Percentiles rank a stretch among this genome's conserved stretches.
phyloP scores from a whole-genome alignment of 2,888 invertebrate genomes.

The Halictus ligatus region DNA sequence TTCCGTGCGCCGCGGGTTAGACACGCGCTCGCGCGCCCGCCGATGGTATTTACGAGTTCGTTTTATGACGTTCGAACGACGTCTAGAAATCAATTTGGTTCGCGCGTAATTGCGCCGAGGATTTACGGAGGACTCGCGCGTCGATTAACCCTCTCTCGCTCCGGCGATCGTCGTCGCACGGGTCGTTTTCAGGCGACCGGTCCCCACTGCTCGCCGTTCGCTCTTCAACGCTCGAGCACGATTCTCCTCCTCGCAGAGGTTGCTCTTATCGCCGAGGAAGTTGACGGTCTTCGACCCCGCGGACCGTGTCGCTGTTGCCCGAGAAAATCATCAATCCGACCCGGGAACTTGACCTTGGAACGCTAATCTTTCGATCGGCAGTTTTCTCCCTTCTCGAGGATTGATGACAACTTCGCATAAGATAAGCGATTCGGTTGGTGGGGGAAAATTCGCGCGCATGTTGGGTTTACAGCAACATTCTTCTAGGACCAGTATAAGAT shows the following conservation, averaged over 20 bases:
- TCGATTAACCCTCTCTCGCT: constrained; percentile 34
- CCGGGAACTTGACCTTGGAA: neutral
- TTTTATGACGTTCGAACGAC: constrained; percentile 62
- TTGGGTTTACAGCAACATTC: too few species aligned
- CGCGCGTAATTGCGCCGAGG: constrained; percentile 59
- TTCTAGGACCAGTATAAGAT: too few species aligned
- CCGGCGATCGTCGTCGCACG: neutral
- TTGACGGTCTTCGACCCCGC: neutral
- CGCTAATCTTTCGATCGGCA: neutral
- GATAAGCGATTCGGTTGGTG: neutral
- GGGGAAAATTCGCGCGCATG: neutral
- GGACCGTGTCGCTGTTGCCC: neutral
- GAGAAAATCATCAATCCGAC: neutral
- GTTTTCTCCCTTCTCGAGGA: neutral
- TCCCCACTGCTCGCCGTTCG: neutral
- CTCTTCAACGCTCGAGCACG: neutral
- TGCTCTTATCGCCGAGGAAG: neutral
- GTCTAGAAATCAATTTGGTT: constrained; percentile 64
- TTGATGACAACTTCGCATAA: neutral
- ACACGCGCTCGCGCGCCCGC: constrained; percentile 6
- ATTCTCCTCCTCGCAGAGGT: neutral
- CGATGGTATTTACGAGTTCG: constrained; percentile 61
- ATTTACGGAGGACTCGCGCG: constrained; percentile 55
- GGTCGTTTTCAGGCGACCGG: neutral
- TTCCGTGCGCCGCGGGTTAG: neutral